Evolutionary conservation across 2,797 vertebrate species (phyloP).

Genomic region (Gymnocypris eckloni): DNA sequence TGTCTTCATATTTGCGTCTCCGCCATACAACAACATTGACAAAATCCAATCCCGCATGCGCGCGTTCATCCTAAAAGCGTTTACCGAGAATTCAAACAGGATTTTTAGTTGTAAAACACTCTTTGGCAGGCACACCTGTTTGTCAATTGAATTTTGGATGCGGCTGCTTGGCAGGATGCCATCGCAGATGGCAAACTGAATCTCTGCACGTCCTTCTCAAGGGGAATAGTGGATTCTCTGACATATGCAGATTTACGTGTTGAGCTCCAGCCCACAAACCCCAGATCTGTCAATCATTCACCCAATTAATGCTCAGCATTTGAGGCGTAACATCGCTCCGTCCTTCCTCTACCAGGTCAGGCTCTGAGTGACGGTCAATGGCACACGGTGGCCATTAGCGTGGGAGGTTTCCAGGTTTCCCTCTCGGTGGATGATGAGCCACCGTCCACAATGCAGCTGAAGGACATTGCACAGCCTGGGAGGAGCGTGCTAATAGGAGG

Average conservation of each 20-base stretch:
- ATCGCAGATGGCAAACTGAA: slow-evolving; percentile 34
- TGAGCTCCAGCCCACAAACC: slow-evolving; percentile 38
- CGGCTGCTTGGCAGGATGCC: slow-evolving; percentile 37
- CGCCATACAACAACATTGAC: background rate
- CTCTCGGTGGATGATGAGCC: slow-evolving; percentile 79
- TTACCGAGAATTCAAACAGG: slow-evolving; percentile 21
- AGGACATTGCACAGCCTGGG: slow-evolving; percentile 78
- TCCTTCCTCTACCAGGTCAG: slow-evolving; percentile 73
- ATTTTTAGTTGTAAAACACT: slow-evolving; percentile 35
- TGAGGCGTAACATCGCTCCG: slow-evolving; percentile 45
- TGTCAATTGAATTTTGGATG: slow-evolving; percentile 32
- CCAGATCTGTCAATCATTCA: slow-evolving; percentile 47
- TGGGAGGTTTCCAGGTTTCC: slow-evolving; percentile 80
- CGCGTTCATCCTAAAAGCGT: background rate
- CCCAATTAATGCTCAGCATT: slow-evolving; percentile 32
- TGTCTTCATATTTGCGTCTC: slow-evolving; percentile 7
- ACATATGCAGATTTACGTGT: slow-evolving; percentile 48
- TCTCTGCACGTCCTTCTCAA: slow-evolving; percentile 36
- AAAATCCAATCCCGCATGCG: background rate
- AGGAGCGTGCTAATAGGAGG: slow-evolving; percentile 85
- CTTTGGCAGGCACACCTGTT: slow-evolving; percentile 42
- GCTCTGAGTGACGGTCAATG: slow-evolving; percentile 84
- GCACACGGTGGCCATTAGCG: slow-evolving; percentile 82
- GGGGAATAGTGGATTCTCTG: slow-evolving; percentile 39
- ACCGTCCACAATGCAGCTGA: slow-evolving; percentile 74